A percentile compares a stretch with the other conserved stretches of the same genome.
Evolutionary conservation across 2,888 invertebrate genomes (phyloP).

Genomic region (Athalia circularis): DNA sequence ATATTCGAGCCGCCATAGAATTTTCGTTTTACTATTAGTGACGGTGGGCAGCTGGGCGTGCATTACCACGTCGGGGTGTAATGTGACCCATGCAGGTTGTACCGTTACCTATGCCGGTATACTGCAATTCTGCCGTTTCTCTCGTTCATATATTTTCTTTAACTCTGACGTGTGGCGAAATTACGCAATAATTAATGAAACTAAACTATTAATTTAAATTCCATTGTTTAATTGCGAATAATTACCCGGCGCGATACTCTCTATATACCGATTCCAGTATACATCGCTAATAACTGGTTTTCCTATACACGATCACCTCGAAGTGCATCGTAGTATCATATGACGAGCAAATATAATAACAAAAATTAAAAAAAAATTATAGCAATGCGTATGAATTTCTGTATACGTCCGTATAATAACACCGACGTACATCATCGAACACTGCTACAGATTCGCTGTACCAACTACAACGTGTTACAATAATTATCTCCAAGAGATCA

Average conservation of each 20-base stretch:
- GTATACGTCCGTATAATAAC: background rate
- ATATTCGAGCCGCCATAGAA: too few relatives aligned
- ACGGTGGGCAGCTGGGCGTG: too few relatives aligned
- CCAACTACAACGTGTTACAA: too few relatives aligned
- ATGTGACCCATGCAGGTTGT: too few relatives aligned
- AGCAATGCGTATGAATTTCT: background rate
- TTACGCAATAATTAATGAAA: slow-evolving; percentile 73
- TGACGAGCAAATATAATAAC: background rate
- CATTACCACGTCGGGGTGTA: too few relatives aligned
- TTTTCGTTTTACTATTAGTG: too few relatives aligned
- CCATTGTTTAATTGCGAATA: slow-evolving; percentile 74
- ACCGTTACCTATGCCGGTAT: slow-evolving; percentile 28
- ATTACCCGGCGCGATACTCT: slow-evolving; percentile 65
- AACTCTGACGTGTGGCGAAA: slow-evolving; percentile 69
- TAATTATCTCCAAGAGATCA: too few relatives aligned
- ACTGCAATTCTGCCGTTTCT: slow-evolving; percentile 62
- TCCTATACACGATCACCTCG: background rate
- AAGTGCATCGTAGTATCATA: background rate
- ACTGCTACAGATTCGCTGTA: too few relatives aligned
- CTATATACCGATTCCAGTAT: too few relatives aligned
- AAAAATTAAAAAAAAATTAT: too few relatives aligned
- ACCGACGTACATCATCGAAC: background rate
- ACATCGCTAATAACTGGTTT: slow-evolving; percentile 19
- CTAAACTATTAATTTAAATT: slow-evolving; percentile 74
- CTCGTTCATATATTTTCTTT: slow-evolving; percentile 72